Evolutionary conservation across 2,113 vertebrate genomes (phyloP).

Genomic region (Perognathus longimembris): DNA sequence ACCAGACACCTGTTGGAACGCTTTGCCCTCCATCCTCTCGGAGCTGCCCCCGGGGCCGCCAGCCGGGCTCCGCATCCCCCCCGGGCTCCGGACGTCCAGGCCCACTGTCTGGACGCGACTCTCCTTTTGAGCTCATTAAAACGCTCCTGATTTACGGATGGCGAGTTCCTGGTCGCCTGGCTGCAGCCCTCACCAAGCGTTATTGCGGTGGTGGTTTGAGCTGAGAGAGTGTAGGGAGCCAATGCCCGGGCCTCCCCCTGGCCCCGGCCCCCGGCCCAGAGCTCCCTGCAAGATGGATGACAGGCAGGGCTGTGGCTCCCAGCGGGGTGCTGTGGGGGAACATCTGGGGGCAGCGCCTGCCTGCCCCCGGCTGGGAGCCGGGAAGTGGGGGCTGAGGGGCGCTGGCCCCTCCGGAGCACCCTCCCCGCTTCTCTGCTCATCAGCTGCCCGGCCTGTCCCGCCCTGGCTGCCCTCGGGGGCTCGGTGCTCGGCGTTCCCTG

Average conservation of each 20-base stretch:
- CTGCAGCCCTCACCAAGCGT: background rate
- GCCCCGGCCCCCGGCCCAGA: accelerated
- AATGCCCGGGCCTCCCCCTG: accelerated
- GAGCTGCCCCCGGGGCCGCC: background rate
- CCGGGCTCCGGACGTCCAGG: accelerated
- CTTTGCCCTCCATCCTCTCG: no score
- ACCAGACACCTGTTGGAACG: background rate
- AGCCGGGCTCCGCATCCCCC: no score
- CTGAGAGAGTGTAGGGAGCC: background rate
- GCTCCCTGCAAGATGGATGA: conserved; percentile 3
- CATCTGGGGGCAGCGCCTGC: no score
- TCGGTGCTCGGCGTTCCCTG: accelerated
- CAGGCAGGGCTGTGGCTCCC: background rate
- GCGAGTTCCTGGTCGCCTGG: no score
- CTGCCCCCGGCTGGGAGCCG: background rate
- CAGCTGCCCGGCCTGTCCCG: accelerated
- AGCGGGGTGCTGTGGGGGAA: accelerated
- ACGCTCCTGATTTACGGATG: background rate
- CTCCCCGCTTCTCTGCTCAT: accelerated
- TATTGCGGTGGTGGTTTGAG: background rate
- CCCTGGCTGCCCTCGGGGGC: accelerated
- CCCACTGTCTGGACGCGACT: background rate
- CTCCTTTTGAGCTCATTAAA: background rate
- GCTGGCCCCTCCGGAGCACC: background rate
- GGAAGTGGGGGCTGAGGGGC: accelerated